Conservation (phyloP, 1,140 invertebrate genomes). For the Drosophila guanche region DNA sequence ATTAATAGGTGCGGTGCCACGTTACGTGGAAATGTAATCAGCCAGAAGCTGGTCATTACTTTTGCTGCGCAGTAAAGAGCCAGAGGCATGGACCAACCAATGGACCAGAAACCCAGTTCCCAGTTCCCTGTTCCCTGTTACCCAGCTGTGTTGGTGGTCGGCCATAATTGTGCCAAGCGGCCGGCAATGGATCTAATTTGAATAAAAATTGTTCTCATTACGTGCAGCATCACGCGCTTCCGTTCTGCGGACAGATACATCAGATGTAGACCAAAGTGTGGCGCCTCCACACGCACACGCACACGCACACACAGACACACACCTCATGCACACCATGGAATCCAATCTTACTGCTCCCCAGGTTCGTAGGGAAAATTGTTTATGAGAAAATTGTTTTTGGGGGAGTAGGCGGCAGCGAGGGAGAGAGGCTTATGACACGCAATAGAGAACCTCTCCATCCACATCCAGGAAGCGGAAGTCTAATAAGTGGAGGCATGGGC, state of each 20-base stretch:
- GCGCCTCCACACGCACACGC: constrained; percentile 22
- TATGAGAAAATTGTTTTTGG: constrained; percentile 34
- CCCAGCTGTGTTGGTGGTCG: constrained; percentile 5
- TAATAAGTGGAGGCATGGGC: constrained; percentile 25
- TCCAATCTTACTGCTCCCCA: constrained; percentile 16
- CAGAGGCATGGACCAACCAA: constrained; percentile 2
- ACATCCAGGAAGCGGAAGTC: constrained; percentile 6
- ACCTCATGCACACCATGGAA: constrained; percentile 12
- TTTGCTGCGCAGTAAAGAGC: constrained; percentile 12
- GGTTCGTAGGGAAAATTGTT: constrained; percentile 4
- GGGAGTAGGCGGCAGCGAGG: constrained; percentile 17
- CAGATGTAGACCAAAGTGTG: constrained; percentile 48
- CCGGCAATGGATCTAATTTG: constrained; percentile 50
- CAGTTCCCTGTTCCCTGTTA: too few relatives aligned
- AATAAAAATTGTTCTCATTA: constrained; percentile 53
- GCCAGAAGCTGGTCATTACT: constrained; percentile 35
- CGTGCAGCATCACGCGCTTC: constrained; percentile 45
- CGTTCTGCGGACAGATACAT: constrained; percentile 15
- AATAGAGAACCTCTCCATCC: constrained; percentile 43
- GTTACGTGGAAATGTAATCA: constrained; percentile 46
- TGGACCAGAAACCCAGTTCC: not conserved
- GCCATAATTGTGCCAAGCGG: constrained; percentile 49
- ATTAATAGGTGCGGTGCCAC: not conserved
- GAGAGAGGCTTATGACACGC: constrained; percentile 43
- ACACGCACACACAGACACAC: constrained; percentile 12